Conservation (phyloP, 1,140 invertebrate species). For the Ceratoteleas bidentatus region DNA sequence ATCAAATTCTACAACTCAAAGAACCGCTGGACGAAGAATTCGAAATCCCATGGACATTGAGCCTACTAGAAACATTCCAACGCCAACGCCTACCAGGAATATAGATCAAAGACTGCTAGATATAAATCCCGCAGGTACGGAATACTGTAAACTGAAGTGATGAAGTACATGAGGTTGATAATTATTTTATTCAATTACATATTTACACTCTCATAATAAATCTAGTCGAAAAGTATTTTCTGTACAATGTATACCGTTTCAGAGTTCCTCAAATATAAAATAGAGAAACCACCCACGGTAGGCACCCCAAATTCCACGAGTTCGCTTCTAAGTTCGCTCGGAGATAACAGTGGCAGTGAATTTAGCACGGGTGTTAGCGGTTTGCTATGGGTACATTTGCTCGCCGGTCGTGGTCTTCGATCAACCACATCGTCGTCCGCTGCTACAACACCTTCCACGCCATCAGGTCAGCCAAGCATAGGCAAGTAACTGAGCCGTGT, state of each 20-base stretch:
- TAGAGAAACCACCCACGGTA: constrained; percentile 87
- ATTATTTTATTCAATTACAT: no score
- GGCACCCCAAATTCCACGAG: constrained; percentile 81
- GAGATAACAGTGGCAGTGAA: constrained; percentile 75
- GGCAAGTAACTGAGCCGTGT: constrained; percentile 62
- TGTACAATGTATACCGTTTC: constrained; percentile 49
- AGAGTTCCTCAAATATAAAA: constrained; percentile 96
- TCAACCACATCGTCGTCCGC: constrained; percentile 87
- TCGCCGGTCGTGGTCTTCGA: constrained; percentile 93
- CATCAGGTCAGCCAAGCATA: constrained; percentile 81
- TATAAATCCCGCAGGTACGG: no score
- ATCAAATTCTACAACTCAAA: constrained; percentile 79
- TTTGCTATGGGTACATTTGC: constrained; percentile 93
- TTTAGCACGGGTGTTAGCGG: constrained; percentile 89
- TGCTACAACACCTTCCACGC: constrained; percentile 85
- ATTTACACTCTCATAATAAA: background rate
- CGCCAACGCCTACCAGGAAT: no score
- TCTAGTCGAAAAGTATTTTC: background rate
- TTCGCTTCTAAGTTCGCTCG: constrained; percentile 78
- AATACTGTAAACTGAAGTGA: no score
- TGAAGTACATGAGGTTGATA: no score
- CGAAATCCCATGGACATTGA: constrained; percentile 89
- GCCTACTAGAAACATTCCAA: constrained; percentile 82
- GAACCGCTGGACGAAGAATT: constrained; percentile 88
- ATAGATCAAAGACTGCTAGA: no score